Percentiles rank a stretch among this genome's conserved stretches.
Conservation (phyloP, 2,888 invertebrate species). For the Psylliodes chrysocephalus region DNA sequence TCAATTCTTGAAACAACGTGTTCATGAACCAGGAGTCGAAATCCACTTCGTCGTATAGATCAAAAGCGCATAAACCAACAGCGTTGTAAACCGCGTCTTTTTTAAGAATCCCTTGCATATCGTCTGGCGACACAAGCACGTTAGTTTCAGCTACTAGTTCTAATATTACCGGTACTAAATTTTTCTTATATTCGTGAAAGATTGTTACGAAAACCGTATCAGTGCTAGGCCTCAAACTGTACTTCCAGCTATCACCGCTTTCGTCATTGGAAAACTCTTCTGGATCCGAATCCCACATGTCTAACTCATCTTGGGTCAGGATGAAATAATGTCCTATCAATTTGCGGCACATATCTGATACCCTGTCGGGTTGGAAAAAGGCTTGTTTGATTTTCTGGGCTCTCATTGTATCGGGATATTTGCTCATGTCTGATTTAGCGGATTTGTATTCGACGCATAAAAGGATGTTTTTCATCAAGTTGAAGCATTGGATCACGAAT, state of each 20-base stretch:
- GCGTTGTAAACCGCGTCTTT: slow-evolving; percentile 96
- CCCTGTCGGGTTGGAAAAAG: slow-evolving; percentile 80
- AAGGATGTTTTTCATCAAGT: slow-evolving; percentile 86
- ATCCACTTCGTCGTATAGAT: slow-evolving; percentile 91
- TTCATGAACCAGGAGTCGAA: slow-evolving; percentile 93
- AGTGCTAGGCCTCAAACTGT: slow-evolving; percentile 88
- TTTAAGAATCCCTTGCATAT: slow-evolving; percentile 81
- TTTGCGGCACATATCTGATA: slow-evolving; percentile 84
- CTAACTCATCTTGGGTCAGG: slow-evolving; percentile 83
- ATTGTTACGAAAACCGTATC: slow-evolving; percentile 87
- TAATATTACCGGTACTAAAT: slow-evolving; percentile 78
- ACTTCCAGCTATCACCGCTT: slow-evolving; percentile 94
- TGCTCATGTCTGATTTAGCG: slow-evolving; percentile 70
- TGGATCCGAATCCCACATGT: slow-evolving; percentile 89
- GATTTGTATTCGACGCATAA: slow-evolving; percentile 79
- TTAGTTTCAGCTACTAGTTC: slow-evolving; percentile 76
- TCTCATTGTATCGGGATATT: slow-evolving; percentile 68
- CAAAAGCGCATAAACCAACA: slow-evolving; percentile 87
- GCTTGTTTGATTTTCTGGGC: slow-evolving; percentile 77
- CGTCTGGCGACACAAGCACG: slow-evolving; percentile 74
- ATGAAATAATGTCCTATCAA: slow-evolving; percentile 90
- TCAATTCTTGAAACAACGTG: slow-evolving; percentile 83
- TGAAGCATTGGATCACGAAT: slow-evolving; percentile 90
- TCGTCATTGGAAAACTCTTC: slow-evolving; percentile 91
- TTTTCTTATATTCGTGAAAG: slow-evolving; percentile 81